Base-by-base conservation (phyloP, 2,113 vertebrate species). In the Centrocercus urophasianus region DNA sequence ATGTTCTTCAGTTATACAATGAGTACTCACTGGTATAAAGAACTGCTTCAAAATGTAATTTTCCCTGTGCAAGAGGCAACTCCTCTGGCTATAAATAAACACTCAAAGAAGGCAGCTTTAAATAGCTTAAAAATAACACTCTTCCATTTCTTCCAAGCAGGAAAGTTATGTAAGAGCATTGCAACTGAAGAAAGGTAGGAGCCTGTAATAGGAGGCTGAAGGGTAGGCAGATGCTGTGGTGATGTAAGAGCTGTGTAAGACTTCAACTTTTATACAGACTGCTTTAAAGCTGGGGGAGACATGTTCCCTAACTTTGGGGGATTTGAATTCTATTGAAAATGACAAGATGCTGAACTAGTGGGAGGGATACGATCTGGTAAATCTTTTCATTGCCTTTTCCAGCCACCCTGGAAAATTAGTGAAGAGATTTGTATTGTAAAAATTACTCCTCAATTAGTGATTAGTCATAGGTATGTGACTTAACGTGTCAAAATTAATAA, bases 41-140 rank as follows among this genome's bases (percentile, higher is more conserved):
- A 89, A 70, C 67, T 91, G 22, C 56, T 93, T 93, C 59, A 88
- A 86, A 95, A 14, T 11, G 70, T 86, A 24, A 42, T 90, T 93
- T 85, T 88, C 42, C 19, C 34, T 74, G n/a, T 83, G 50, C 30
- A 71, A 83, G 56, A 88, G 9, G 56, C 45, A 95, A 85, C 71
- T 91, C 64, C 75, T 73, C 32, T 50, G 45, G 65, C 42, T 96
- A 95, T 96, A 95, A 96, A 95, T 88, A 94, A 94, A 77, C 28
- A 70, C 64, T 65, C 8, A 88, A 90, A 47, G 13, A 48, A 93
- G 60, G 28, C 30, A 52, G 17, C 63, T 94, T 93, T 38, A 89
- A 88, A 59, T 77, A 91, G 69, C 38, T 32, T 45, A 1, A 80
- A 93, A 93, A 85, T 61, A 91, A 20, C 45, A 73, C 57, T 74